Base-by-base conservation (phyloP, 2,113 vertebrate genomes). In the Percopsis transmontana region DNA sequence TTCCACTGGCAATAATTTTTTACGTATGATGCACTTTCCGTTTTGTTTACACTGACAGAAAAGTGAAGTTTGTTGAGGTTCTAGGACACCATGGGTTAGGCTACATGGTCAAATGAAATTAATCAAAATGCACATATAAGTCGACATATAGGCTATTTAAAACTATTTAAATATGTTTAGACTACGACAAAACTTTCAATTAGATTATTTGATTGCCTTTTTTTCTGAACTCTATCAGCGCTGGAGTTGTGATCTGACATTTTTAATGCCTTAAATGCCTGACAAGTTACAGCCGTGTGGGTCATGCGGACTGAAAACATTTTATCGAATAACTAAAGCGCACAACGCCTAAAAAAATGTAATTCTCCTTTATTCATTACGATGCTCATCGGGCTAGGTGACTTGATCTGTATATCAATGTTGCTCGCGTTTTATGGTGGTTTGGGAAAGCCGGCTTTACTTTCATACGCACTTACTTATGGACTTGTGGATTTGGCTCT, bases 391-490 rank as follows among this genome's bases (percentile, higher is more conserved):
- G 53, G 51, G 77, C 76, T 53, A 75, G 82, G 79, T 64, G 83
- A 40, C 23, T 50, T 58, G 20, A 72, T 72, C 48, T 15, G 12
- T 38, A 18, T 58, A 40, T 61, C 56, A 41, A 24, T 53, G 57
- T 57, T 50, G 51, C 58, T 71, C 27, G 51, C 24, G 57, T 66
- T 24, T 41, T 62, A n/a, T n/a, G 56, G 33, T 77, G 62, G 53
- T 53, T 13, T 78, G 58, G 15, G 68, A 63, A 58, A 58, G 60
- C 53, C 16, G 51, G 52, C 23, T 76, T 67, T 60, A 20, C 79
- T 61, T 70, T 51, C 7, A 65, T 24, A 40, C 70, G 63, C 74
- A 86, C 90, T 90, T 90, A 91, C 90, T 90, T 91, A 86, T 83
- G 77, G 64, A 67, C 65, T 72, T 74, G 76, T 66, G 68, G 18